phyloP scores from a whole-genome alignment of 2,888 invertebrate species.

The Diarsia rubi region DNA sequence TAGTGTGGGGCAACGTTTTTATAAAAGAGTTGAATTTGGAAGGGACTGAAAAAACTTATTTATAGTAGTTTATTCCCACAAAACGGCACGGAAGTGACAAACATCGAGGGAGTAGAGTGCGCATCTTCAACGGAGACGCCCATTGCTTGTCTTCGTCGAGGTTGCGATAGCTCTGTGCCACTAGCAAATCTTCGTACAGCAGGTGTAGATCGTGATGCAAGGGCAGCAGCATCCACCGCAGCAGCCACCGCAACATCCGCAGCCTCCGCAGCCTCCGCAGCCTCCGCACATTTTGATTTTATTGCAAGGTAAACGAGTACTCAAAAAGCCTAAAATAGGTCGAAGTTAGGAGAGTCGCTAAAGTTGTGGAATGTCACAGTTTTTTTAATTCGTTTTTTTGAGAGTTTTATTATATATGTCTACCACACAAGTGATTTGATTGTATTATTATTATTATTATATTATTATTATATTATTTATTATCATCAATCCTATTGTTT shows the following conservation, averaged over 20 bases:
- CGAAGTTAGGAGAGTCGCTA: background rate
- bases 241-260: slow-evolving; percentile 74
- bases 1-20: too few relatives aligned
- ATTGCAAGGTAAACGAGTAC: slow-evolving; percentile 54
- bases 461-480: too few relatives aligned
- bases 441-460: too few relatives aligned
- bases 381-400: slow-evolving; percentile 69
- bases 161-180: slow-evolving; percentile 22
- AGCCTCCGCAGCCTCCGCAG: slow-evolving; percentile 81
- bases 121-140: slow-evolving; percentile 63
- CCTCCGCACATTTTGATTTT: slow-evolving; percentile 73
- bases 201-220: slow-evolving; percentile 84
- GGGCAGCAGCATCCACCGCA: slow-evolving; percentile 77
- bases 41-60: too few relatives aligned
- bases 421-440: slow-evolving; percentile 76
- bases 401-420: slow-evolving; percentile 69
- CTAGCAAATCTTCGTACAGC: slow-evolving; percentile 87
- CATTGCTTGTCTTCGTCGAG: slow-evolving; percentile 59
- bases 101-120: slow-evolving; percentile 48
- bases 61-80: slow-evolving; percentile 74
- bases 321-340: slow-evolving; percentile 44
- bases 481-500: background rate
- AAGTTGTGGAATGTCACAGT: slow-evolving; percentile 46
- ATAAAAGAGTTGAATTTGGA: too few relatives aligned
- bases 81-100: slow-evolving; percentile 68